Evolutionary conservation across 2,888 invertebrate genomes (phyloP).

Genomic region (Adela reaumurella): DNA sequence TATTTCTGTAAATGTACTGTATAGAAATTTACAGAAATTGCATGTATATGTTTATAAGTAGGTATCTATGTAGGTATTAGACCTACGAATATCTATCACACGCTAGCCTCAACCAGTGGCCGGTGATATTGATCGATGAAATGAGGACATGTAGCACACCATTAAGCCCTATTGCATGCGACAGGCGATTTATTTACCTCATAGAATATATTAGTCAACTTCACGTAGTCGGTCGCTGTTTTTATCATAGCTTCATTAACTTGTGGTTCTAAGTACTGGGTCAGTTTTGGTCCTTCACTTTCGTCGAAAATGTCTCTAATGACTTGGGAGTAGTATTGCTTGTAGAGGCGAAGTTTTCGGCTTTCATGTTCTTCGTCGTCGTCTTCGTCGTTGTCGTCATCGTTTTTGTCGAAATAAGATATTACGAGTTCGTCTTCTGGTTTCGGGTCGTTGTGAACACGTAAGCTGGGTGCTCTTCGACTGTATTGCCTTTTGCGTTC

Average conservation of each 20-base stretch:
- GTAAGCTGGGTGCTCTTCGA: slow-evolving; percentile 10
- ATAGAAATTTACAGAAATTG: too few species aligned
- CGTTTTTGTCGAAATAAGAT: slow-evolving; percentile 14
- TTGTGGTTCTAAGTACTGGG: slow-evolving; percentile 29
- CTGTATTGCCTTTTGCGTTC: slow-evolving; percentile 23
- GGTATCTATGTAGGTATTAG: too few species aligned
- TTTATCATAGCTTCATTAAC: slow-evolving; percentile 37
- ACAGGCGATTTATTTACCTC: slow-evolving; percentile 36
- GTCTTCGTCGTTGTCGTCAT: slow-evolving; percentile 15
- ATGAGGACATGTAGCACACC: slow-evolving; percentile 3
- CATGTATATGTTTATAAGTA: too few species aligned
- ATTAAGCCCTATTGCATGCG: too few species aligned
- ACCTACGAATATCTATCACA: slow-evolving; percentile 1
- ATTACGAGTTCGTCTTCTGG: not conserved
- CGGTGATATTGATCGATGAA: slow-evolving; percentile 3
- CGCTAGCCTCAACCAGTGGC: not conserved
- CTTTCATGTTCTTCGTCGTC: slow-evolving; percentile 20
- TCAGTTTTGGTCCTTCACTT: slow-evolving; percentile 21
- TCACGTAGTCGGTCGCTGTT: slow-evolving; percentile 44
- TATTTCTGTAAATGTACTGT: too few species aligned
- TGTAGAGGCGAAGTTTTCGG: slow-evolving; percentile 22
- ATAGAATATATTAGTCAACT: slow-evolving; percentile 49
- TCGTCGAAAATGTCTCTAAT: slow-evolving; percentile 41
- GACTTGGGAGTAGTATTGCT: slow-evolving; percentile 35
- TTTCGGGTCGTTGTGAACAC: not conserved